Conservation (phyloP, 2,888 invertebrate genomes). For the Escarpia spicata region DNA sequence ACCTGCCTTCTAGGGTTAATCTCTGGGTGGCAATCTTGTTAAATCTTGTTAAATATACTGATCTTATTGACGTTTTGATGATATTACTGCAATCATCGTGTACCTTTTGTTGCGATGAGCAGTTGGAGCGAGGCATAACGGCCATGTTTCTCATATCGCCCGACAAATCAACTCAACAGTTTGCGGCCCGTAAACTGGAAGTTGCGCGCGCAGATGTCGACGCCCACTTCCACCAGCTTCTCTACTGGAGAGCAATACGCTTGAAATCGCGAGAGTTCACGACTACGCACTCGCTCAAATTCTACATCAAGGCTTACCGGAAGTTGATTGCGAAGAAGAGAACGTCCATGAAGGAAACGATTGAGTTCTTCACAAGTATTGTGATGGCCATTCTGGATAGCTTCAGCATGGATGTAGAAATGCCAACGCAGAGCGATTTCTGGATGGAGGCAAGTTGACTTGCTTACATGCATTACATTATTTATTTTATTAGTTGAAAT, state of each 20-base stretch:
- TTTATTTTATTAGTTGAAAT: not conserved
- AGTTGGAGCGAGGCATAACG: not conserved
- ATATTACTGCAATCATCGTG: not conserved
- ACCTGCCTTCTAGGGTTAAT: too few species aligned
- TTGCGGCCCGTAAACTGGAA: not conserved
- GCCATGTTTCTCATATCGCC: not conserved
- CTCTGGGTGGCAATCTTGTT: too few species aligned
- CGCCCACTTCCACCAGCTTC: not conserved
- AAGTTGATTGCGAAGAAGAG: not conserved
- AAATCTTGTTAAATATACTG: too few species aligned
- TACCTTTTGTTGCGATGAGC: not conserved
- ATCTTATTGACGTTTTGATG: not conserved
- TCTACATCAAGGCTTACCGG: not conserved
- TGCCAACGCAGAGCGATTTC: not conserved
- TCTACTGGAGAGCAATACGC: not conserved
- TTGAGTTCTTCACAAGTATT: not conserved
- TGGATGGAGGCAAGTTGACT: not conserved
- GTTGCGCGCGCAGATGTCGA: conserved; percentile 2
- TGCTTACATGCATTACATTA: not conserved
- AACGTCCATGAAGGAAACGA: not conserved
- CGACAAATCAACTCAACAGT: not conserved
- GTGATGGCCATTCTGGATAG: not conserved
- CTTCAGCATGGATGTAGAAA: not conserved
- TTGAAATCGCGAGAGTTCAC: conserved; percentile 1
- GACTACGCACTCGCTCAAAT: not conserved